These are phyloP conservation scores for Nannoperca australis DNA, from an alignment of 2,797 vertebrate genomes.

Conservation along the genomic window DNA sequence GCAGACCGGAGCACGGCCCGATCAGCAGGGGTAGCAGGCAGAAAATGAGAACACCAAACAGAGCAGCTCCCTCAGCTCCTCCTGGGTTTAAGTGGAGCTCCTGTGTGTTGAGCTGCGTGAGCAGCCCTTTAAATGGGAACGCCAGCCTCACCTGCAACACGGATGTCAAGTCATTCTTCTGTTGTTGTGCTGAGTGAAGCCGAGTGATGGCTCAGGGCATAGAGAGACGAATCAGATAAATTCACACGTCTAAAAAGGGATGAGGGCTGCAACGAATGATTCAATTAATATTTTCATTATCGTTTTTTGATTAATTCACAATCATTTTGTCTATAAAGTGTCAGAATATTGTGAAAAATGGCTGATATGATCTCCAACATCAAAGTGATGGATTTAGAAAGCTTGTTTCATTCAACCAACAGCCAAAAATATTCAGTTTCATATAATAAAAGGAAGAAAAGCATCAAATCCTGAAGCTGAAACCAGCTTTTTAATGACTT, in stretches of 20 bases:
- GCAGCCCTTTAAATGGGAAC: background rate
- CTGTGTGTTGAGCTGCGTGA: slow-evolving; percentile 7
- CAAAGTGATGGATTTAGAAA: too few species aligned
- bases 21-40: slow-evolving; percentile 62
- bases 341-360: too few species aligned
- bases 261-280: background rate
- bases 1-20: slow-evolving; percentile 54
- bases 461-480: background rate
- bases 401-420: background rate
- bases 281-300: background rate
- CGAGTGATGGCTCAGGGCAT: background rate
- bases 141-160: slow-evolving; percentile 19
- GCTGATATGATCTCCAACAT: background rate
- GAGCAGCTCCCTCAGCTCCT: slow-evolving; percentile 50
- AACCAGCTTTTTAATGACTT: background rate
- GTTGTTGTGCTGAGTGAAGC: background rate
- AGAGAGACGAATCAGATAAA: background rate
- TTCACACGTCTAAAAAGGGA: background rate
- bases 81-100: slow-evolving; percentile 20
- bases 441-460: background rate
- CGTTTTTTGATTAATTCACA: background rate
- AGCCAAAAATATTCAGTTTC: background rate
- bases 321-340: background rate
- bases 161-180: background rate
- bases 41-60: slow-evolving; percentile 67